Evolutionary conservation across 2,888 invertebrate species (phyloP).

Genomic region (Adelphocoris suturalis): DNA sequence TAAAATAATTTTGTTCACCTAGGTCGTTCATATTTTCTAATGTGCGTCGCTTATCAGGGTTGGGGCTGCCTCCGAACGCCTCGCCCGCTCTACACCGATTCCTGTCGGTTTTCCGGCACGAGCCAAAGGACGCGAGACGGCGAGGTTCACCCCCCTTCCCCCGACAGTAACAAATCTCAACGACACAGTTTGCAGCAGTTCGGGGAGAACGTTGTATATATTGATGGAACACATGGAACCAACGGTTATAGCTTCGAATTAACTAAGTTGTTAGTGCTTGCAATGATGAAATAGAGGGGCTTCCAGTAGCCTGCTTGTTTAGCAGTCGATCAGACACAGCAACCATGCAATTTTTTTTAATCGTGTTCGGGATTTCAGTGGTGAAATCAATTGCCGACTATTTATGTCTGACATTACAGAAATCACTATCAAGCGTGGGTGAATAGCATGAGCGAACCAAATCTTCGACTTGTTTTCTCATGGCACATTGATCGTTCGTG

Average conservation of each 20-base stretch:
- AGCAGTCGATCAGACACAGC: constrained; percentile 13
- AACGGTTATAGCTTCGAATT: constrained; percentile 9
- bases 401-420: constrained; percentile 76
- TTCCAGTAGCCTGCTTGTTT: constrained; percentile 10
- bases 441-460: constrained; percentile 72
- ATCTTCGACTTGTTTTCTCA: constrained; percentile 48
- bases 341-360: too few species aligned
- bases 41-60: too few species aligned
- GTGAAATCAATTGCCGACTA: constrained; percentile 37
- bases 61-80: too few species aligned
- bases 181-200: not conserved
- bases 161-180: not conserved
- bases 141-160: not conserved
- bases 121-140: too few species aligned
- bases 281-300: not conserved
- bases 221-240: not conserved
- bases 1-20: too few species aligned
- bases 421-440: constrained; percentile 75
- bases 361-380: not conserved
- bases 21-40: too few species aligned
- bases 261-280: not conserved
- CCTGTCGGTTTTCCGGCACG: too few species aligned
- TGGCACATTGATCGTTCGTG: too few species aligned
- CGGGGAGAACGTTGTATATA: not conserved
- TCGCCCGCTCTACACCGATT: too few species aligned